These are phyloP conservation scores for Garra rufa DNA, from an alignment of 2,113 vertebrate genomes.

Conservation along the genomic window DNA sequence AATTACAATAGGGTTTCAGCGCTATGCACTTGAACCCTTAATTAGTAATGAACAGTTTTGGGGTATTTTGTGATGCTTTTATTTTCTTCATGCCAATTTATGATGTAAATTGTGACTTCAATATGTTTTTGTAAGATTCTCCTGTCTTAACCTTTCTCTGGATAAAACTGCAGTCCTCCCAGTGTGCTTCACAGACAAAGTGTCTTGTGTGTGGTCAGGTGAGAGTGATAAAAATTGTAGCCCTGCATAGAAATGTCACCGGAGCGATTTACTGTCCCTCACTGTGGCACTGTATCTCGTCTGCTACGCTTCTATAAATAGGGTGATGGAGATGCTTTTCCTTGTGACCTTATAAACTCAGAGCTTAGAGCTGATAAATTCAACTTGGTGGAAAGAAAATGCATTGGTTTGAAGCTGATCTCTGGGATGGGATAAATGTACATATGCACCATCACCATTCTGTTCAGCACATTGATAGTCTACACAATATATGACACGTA, in stretches of 20 bases:
- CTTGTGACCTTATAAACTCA: conserved; percentile 16
- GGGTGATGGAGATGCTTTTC: conserved; percentile 9
- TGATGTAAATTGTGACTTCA: neutral
- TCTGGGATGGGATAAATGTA: neutral
- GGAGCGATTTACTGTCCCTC: neutral
- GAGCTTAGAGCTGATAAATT: conserved; percentile 24
- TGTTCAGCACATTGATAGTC: neutral
- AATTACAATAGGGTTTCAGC: too few relatives aligned
- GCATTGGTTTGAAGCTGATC: neutral
- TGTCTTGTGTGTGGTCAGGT: neutral
- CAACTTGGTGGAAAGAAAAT: neutral
- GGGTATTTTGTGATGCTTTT: too few relatives aligned
- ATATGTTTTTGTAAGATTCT: neutral
- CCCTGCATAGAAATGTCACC: conserved; percentile 17
- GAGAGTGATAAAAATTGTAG: neutral
- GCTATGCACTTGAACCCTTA: too few relatives aligned
- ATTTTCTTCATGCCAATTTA: neutral
- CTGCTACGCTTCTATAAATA: conserved; percentile 14
- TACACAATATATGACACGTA: neutral
- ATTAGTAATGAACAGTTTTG: too few relatives aligned
- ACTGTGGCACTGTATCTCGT: neutral
- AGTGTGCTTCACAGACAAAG: neutral
- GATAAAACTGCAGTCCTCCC: neutral
- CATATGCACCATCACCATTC: neutral
- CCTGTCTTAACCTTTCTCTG: neutral